Evolutionary conservation across 1,140 invertebrate species (phyloP).

Genomic region (Drosophila sechellia): DNA sequence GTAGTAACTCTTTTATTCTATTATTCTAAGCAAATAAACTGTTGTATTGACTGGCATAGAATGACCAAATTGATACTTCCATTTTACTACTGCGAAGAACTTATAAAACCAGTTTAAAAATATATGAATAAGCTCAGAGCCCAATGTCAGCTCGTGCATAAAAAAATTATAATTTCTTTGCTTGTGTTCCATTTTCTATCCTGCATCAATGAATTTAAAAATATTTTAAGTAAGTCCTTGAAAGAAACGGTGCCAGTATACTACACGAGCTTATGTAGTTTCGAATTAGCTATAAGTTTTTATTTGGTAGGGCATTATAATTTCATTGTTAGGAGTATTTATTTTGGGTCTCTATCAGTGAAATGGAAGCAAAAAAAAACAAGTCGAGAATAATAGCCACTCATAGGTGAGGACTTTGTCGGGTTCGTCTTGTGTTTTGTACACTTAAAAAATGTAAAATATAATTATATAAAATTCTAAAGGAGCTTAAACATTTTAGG

Average conservation of each 20-base stretch:
- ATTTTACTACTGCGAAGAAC: too few relatives aligned
- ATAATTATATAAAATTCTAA: neutral
- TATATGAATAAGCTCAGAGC: neutral
- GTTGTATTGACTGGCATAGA: neutral
- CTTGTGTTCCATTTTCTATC: too few relatives aligned
- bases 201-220: too few relatives aligned
- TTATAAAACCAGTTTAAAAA: neutral
- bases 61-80: neutral
- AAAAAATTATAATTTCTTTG: neutral
- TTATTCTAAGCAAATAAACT: neutral
- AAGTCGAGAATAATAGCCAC: slow-evolving; percentile 16
- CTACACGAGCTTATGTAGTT: too few relatives aligned
- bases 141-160: neutral
- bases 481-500: too few relatives aligned
- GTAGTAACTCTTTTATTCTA: neutral
- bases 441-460: slow-evolving; percentile 5
- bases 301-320: neutral
- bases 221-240: too few relatives aligned
- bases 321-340: neutral
- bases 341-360: slow-evolving; percentile 31
- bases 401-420: slow-evolving; percentile 28
- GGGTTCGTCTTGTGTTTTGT: slow-evolving; percentile 3
- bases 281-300: neutral
- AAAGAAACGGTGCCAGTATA: too few relatives aligned
- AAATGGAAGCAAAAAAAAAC: slow-evolving; percentile 32